These are phyloP conservation scores for Cromileptes altivelis DNA, from an alignment of 2,113 vertebrate genomes.

Conservation along the genomic window DNA sequence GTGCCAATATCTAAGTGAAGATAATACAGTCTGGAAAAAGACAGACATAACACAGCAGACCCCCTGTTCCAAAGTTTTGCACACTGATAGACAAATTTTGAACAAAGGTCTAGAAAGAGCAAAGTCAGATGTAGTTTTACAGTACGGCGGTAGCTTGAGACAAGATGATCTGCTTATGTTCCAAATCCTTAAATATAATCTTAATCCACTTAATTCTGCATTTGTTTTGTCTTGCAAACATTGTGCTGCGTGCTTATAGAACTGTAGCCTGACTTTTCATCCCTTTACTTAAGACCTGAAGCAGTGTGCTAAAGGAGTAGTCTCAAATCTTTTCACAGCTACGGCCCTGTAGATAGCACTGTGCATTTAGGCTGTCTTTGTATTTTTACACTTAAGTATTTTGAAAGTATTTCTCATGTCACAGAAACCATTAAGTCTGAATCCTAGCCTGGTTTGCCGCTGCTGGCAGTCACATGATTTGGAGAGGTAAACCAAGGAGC, in stretches of 20 bases:
- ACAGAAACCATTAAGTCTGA: too few relatives aligned
- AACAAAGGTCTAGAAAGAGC: not conserved
- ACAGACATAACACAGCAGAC: slow-evolving; percentile 15
- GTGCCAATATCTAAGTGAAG: slow-evolving; percentile 29
- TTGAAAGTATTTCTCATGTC: too few relatives aligned
- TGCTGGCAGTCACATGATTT: too few relatives aligned
- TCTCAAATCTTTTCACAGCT: not conserved
- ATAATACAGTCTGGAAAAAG: slow-evolving; percentile 30
- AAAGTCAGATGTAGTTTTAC: not conserved
- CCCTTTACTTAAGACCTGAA: not conserved
- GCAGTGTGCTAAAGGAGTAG: not conserved
- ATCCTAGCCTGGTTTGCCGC: too few relatives aligned
- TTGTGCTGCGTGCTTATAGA: not conserved
- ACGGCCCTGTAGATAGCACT: too few relatives aligned
- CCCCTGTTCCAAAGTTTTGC: not conserved
- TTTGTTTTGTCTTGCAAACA: not conserved
- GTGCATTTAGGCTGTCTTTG: too few relatives aligned
- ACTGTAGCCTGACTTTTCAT: not conserved
- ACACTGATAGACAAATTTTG: not conserved
- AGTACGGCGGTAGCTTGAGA: not conserved
- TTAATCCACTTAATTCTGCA: not conserved
- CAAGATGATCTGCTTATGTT: not conserved
- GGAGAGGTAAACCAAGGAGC: too few relatives aligned
- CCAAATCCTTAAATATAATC: not conserved
- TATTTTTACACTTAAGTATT: too few relatives aligned